Evolutionary conservation across 2,888 invertebrate species (phyloP), one percentile per base, ranked within the genome.

Genomic region (Unio pictorum): DNA sequence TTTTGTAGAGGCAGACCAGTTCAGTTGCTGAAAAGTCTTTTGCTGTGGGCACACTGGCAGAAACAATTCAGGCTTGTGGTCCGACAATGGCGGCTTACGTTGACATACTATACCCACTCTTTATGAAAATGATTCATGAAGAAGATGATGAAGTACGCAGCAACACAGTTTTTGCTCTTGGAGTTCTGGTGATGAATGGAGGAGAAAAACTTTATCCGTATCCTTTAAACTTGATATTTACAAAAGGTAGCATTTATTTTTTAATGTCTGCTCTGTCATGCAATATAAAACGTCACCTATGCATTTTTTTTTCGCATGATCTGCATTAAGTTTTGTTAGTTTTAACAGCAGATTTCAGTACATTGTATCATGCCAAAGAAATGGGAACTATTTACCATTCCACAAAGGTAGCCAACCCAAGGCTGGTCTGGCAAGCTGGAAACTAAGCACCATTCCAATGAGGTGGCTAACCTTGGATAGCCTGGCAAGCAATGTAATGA

Each of bases 91-190:
- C 88, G 56, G 84, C 84, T 26, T 94, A 93, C 85, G 92, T 93
- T 15, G 91, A 92, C 30, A 91, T 92, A 59, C 88, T 95, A 66
- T 91, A 94, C 75, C 93, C 94, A 4, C 86, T 93, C 17, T 93
- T 95, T 86, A 90, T 94, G 70, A 91, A 89, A 66, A 92, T 93
- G 64, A 90, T 93, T 2, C 91, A 91, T 67, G 95, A 95, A 88
- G 86, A 91, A 0, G 93, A 93, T 80, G 93, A 93, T 64, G 94
- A 94, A 88, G 94, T 95, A 1, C 92, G 95, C 67, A 95, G 94
- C 85, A 95, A 95, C 90, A 92, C 94, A 0, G 93, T 94, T 63
- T 95, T 92, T 88, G 95, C 94, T 26, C 90, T 95, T 64, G 95
- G 95, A 4, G 94, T 95, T 86, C 91, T 95, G 83, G 93, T 93